Percentiles rank a stretch among this genome's conserved stretches.
Evolutionary conservation across 1,140 invertebrate genomes (phyloP).

Genomic region (Euwallacea similis): DNA sequence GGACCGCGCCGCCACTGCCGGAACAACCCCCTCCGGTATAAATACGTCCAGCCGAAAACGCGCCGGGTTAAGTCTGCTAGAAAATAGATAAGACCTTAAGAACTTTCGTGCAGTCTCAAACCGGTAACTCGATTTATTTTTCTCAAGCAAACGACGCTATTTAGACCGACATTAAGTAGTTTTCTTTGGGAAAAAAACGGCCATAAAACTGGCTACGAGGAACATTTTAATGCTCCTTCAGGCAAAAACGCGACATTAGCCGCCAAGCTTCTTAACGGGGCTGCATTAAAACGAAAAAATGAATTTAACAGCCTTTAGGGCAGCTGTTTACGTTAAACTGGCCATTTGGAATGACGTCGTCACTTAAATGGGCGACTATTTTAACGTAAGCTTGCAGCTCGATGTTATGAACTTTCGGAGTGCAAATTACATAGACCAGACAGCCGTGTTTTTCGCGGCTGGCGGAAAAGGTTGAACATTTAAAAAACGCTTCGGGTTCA

Average conservation of each 20-base stretch:
- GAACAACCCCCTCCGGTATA: not conserved
- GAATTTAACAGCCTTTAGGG: too few species aligned
- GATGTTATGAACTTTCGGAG: too few species aligned
- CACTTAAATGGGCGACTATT: too few species aligned
- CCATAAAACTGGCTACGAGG: constrained; percentile 6
- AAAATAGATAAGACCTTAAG: constrained; percentile 16
- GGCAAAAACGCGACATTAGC: constrained; percentile 7
- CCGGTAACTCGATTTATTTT: constrained; percentile 22
- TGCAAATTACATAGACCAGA: too few species aligned
- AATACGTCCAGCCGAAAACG: not conserved
- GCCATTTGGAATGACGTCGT: too few species aligned
- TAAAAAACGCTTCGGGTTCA: too few species aligned
- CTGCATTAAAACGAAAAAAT: too few species aligned
- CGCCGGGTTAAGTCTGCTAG: constrained; percentile 6
- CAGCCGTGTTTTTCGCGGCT: too few species aligned
- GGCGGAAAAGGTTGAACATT: too few species aligned
- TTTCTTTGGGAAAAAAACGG: constrained; percentile 4
- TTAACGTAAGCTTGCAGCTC: too few species aligned
- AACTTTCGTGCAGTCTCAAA: constrained; percentile 14
- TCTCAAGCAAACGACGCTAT: constrained; percentile 16
- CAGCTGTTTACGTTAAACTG: too few species aligned
- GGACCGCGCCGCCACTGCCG: not conserved
- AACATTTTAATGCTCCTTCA: constrained; percentile 12
- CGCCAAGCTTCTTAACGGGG: not conserved
- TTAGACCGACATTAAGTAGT: constrained; percentile 23